Evolutionary conservation across 2,888 invertebrate genomes (phyloP).

Genomic region (Myopa tessellatipennis): DNA sequence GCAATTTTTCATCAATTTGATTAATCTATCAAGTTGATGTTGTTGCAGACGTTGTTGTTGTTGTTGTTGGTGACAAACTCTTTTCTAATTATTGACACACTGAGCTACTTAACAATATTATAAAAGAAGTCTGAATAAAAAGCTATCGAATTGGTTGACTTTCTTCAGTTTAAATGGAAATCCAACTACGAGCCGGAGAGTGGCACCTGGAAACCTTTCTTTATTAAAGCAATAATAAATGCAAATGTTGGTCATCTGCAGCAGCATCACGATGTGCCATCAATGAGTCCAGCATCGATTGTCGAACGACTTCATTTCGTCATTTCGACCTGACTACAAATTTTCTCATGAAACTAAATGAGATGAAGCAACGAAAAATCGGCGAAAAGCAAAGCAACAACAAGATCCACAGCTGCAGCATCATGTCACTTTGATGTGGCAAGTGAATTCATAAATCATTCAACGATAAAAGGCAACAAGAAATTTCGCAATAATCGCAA

Average conservation of each 20-base stretch:
- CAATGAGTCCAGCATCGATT: too few species aligned
- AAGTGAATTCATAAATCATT: slow-evolving; percentile 3
- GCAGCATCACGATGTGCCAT: too few species aligned
- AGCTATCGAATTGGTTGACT: too few species aligned
- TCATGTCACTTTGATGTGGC: neutral
- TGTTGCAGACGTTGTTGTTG: neutral
- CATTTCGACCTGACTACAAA: too few species aligned
- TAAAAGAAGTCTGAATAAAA: too few species aligned
- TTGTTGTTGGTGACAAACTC: neutral
- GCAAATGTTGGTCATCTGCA: too few species aligned
- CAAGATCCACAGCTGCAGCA: neutral
- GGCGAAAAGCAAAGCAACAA: neutral
- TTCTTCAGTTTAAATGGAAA: too few species aligned
- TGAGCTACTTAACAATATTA: neutral
- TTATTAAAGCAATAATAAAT: too few species aligned
- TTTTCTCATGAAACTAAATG: too few species aligned
- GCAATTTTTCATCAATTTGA: slow-evolving; percentile 3
- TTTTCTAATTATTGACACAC: neutral
- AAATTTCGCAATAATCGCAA: slow-evolving; percentile 13
- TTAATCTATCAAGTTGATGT: neutral
- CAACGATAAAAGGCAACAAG: neutral
- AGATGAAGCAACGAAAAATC: neutral
- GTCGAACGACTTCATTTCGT: too few species aligned
- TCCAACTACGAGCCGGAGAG: too few species aligned
- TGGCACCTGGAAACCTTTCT: too few species aligned